These are phyloP conservation scores for Hydrochoerus hydrochaeris DNA, from an alignment of 2,113 vertebrate genomes.

Conservation along the genomic window DNA sequence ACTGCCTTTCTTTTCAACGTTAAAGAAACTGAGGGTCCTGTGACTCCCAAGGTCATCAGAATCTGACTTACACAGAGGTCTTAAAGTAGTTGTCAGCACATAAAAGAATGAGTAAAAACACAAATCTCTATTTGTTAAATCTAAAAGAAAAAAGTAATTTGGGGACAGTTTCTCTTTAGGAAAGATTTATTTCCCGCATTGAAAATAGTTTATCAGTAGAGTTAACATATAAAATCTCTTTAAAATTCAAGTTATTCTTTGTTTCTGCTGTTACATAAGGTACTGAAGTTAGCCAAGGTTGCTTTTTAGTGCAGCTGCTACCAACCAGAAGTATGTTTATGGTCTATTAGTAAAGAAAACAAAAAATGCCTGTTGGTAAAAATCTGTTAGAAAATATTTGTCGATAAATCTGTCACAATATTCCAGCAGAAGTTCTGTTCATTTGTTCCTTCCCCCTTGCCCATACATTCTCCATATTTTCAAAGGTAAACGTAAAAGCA, in stretches of 20 bases:
- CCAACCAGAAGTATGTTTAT: conserved; percentile 68
- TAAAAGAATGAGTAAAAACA: conserved; percentile 57
- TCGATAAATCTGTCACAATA: conserved; percentile 74
- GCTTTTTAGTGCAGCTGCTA: conserved; percentile 66
- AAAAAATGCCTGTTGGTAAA: conserved; percentile 76
- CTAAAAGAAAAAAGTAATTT: conserved; percentile 61
- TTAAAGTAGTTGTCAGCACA: conserved; percentile 45
- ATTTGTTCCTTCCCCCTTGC: conserved; percentile 22
- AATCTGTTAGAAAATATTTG: conserved; percentile 75
- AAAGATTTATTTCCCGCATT: conserved; percentile 32
- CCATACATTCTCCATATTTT: conserved; percentile 21
- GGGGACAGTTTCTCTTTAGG: conserved; percentile 41
- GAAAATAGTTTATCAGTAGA: conserved; percentile 55
- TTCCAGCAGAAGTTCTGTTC: conserved; percentile 64
- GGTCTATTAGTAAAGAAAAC: conserved; percentile 70
- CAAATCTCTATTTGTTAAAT: conserved; percentile 7
- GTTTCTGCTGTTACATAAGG: conserved; percentile 63
- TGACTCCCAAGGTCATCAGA: conserved; percentile 76
- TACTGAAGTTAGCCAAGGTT: conserved; percentile 68
- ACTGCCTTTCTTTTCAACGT: conserved; percentile 37
- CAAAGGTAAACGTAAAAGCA: conserved; percentile 68
- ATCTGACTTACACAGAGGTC: neutral
- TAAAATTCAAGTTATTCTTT: conserved; percentile 56
- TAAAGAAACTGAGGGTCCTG: conserved; percentile 45
- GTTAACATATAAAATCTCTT: conserved; percentile 37